These are phyloP conservation scores for Pachyrhynchus sulphureomaculatus DNA, from an alignment of 1,140 invertebrate genomes.

Conservation along the genomic window DNA sequence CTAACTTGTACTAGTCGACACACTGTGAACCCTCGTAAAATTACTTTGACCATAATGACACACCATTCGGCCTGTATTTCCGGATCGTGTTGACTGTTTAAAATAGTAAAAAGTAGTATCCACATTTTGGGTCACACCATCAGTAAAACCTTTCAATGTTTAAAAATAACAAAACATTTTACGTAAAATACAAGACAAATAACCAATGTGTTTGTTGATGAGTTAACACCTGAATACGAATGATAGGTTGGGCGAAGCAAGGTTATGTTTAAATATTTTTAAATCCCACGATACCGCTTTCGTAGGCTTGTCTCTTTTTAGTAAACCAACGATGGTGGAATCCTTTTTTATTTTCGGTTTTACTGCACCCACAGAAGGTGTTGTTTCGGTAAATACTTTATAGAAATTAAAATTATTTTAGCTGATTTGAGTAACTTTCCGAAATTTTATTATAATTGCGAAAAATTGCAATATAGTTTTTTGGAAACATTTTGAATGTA, in stretches of 20 bases:
- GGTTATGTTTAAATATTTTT: conserved; percentile 16
- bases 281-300: conserved; percentile 17
- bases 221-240: conserved; percentile 28
- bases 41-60: too few relatives aligned
- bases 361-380: not conserved
- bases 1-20: too few relatives aligned
- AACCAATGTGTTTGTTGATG: conserved; percentile 2
- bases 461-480: too few relatives aligned
- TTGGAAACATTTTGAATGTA: too few relatives aligned
- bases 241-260: conserved; percentile 17
- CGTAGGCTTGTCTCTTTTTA: conserved; percentile 9
- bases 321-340: conserved; percentile 4
- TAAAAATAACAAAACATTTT: not conserved
- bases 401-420: not conserved
- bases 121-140: too few relatives aligned
- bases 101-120: too few relatives aligned
- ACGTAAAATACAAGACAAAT: not conserved
- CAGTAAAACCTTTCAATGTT: not conserved
- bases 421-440: not conserved
- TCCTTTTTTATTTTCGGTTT: not conserved
- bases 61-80: too few relatives aligned
- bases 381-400: not conserved
- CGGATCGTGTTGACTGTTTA: too few relatives aligned
- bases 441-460: too few relatives aligned
- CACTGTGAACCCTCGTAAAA: too few relatives aligned